A percentile compares a stretch with the other conserved stretches of the same genome.
Conservation (phyloP, 2,113 vertebrate genomes). For the Bos javanicus region DNA sequence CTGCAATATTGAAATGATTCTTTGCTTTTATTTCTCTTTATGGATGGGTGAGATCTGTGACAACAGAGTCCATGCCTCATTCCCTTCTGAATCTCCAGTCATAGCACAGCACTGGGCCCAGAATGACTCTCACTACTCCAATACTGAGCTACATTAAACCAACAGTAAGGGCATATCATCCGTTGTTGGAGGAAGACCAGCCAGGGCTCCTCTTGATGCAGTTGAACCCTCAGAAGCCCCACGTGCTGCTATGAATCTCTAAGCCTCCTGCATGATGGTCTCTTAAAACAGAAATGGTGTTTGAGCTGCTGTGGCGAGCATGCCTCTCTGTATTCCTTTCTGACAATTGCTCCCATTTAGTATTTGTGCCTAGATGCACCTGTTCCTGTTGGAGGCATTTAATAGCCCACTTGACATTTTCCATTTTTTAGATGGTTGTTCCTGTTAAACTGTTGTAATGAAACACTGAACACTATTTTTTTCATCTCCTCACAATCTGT, state of each 20-base stretch:
- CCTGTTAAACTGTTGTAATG: conserved; percentile 51
- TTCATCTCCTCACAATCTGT: neutral
- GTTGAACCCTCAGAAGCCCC: fast-evolving
- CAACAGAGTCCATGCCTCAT: neutral
- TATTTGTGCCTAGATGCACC: conserved; percentile 21
- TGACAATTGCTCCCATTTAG: conserved; percentile 21
- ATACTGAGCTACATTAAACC: fast-evolving
- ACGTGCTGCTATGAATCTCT: neutral
- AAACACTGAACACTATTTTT: conserved; percentile 48
- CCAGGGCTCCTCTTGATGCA: neutral
- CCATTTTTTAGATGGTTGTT: conserved; percentile 51
- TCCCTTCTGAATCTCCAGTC: neutral
- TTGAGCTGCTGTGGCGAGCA: neutral
- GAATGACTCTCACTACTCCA: fast-evolving
- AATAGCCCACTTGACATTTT: conserved; percentile 60
- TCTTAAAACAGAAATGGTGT: neutral
- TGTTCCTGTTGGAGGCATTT: conserved; percentile 20
- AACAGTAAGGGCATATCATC: fast-evolving
- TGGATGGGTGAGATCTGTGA: neutral
- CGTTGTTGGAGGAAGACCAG: neutral
- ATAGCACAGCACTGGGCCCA: no score
- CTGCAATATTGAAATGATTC: no score
- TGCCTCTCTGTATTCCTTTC: neutral
- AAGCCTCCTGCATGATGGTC: neutral
- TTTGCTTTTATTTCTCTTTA: neutral